These are phyloP conservation scores for Campoplex nolae DNA, from an alignment of 2,888 invertebrate genomes.

Conservation along the genomic window DNA sequence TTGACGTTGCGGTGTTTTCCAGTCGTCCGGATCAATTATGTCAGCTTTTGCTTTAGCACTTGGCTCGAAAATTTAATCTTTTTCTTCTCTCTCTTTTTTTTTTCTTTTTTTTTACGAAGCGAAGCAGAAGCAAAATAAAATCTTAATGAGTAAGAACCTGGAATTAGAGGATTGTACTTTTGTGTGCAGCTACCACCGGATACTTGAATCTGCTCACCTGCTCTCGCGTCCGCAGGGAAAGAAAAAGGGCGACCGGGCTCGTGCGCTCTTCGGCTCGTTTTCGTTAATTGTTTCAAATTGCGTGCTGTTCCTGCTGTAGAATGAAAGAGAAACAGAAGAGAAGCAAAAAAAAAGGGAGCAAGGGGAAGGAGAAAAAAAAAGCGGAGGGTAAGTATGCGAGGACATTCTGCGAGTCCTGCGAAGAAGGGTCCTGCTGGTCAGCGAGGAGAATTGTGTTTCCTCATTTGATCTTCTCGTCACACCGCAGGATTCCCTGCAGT, in stretches of 20 bases:
- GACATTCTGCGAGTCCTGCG: constrained; percentile 20
- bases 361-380: neutral
- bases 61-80: neutral
- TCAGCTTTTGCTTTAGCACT: neutral
- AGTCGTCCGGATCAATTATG: neutral
- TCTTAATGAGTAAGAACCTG: constrained; percentile 13
- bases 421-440: constrained; percentile 53
- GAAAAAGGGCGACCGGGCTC: constrained; percentile 22
- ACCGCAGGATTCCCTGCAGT: constrained; percentile 51
- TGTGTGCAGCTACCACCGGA: constrained; percentile 30
- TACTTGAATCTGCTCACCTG: constrained; percentile 61
- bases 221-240: constrained; percentile 10
- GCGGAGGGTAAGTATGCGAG: neutral
- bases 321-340: constrained; percentile 18
- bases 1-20: neutral
- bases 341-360: neutral
- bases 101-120: neutral
- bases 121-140: constrained; percentile 10
- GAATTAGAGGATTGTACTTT: constrained; percentile 30
- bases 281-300: constrained; percentile 66
- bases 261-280: constrained; percentile 49
- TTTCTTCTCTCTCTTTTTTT: neutral
- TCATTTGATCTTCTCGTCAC: constrained; percentile 64
- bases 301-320: constrained; percentile 20
- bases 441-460: constrained; percentile 54